A percentile compares a stretch with the other conserved stretches of the same genome.
phyloP scores from a whole-genome alignment of 2,113 vertebrate species.

The Chaetodon trifascialis region DNA sequence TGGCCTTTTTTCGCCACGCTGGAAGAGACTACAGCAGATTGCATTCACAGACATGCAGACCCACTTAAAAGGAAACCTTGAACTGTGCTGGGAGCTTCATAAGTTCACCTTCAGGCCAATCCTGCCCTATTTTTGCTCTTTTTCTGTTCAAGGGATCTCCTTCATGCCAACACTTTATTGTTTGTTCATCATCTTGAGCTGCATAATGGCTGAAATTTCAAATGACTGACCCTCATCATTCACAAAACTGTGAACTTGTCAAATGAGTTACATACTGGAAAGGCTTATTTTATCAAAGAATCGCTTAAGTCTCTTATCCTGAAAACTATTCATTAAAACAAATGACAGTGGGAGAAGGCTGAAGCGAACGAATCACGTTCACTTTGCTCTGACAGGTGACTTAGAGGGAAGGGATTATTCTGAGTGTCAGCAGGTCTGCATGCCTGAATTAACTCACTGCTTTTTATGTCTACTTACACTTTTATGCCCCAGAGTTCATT shows the following conservation, averaged over 20 bases:
- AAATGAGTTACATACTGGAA: not conserved
- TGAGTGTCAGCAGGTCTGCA: conserved; percentile 8
- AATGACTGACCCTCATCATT: conserved; percentile 3
- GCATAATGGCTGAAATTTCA: conserved; percentile 12
- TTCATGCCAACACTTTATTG: not conserved
- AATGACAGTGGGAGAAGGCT: conserved; percentile 27
- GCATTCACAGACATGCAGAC: not conserved
- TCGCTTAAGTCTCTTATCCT: conserved; percentile 36
- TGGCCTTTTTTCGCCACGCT: not conserved
- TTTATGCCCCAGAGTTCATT: not conserved
- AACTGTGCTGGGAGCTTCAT: not conserved
- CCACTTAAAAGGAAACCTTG: conserved; percentile 5
- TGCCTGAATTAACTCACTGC: conserved; percentile 21
- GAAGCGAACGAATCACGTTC: conserved; percentile 32
- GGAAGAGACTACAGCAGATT: not conserved
- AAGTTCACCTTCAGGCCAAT: conserved; percentile 26
- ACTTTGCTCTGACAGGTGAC: conserved; percentile 31
- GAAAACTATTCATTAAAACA: conserved; percentile 28
- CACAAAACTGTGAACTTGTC: not conserved
- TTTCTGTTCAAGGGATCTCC: not conserved
- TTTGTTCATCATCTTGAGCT: conserved; percentile 14
- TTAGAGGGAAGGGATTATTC: conserved; percentile 35
- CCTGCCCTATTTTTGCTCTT: not conserved
- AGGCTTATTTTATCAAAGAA: not conserved
- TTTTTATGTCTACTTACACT: conserved; percentile 3